phyloP scores from a whole-genome alignment of 2,113 vertebrate genomes.

The Brienomyrus brachyistius region DNA sequence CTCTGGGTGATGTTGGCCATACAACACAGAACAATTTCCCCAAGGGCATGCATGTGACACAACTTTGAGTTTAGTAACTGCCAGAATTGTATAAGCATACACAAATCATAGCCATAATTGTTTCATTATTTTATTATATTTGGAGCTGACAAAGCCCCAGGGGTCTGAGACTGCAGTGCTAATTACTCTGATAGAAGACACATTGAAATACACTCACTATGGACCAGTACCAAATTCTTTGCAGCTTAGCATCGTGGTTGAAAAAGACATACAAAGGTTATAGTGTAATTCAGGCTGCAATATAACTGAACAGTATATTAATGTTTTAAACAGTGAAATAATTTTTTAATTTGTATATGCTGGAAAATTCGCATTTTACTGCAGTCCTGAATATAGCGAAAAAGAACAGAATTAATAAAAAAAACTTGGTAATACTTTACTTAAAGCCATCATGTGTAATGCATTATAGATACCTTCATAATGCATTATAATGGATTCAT shows the following conservation, averaged over 20 bases:
- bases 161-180: no score
- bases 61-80: neutral
- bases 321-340: neutral
- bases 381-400: neutral
- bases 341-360: neutral
- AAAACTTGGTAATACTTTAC: no score
- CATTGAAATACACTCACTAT: neutral
- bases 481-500: no score
- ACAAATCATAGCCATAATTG: neutral
- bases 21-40: no score
- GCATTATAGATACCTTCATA: no score
- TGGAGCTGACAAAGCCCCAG: no score
- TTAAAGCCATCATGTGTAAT: no score
- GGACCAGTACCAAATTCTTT: neutral
- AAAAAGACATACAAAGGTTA: neutral
- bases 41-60: neutral
- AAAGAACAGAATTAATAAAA: neutral
- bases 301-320: neutral
- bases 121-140: no score
- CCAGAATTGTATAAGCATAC: neutral
- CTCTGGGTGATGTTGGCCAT: no score
- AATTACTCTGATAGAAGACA: neutral
- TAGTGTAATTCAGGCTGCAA: neutral
- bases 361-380: neutral
- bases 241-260: neutral